Evolutionary conservation across 2,888 invertebrate species (phyloP).

Genomic region (Drosophila diplacantha): DNA sequence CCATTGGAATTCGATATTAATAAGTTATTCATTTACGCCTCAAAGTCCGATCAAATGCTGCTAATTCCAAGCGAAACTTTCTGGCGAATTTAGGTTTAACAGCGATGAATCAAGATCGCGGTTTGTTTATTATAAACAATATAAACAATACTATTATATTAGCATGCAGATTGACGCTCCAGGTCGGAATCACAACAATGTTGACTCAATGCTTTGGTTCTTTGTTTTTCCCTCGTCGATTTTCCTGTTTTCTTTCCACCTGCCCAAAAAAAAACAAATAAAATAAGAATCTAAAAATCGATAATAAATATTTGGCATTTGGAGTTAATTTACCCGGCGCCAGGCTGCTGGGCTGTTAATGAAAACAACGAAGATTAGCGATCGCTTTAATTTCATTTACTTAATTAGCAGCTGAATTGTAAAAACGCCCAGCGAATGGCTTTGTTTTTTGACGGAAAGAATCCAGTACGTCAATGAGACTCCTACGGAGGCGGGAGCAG

Average conservation of each 20-base stretch:
- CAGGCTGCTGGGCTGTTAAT: constrained; percentile 63
- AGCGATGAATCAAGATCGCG: constrained; percentile 57
- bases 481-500: not conserved
- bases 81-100: constrained; percentile 47
- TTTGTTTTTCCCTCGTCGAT: constrained; percentile 39
- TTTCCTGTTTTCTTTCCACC: constrained; percentile 54
- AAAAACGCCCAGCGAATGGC: constrained; percentile 51
- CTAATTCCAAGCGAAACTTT: constrained; percentile 58
- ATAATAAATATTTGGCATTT: constrained; percentile 42
- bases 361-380: constrained; percentile 39
- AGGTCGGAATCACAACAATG: constrained; percentile 39
- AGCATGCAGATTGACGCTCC: constrained; percentile 56
- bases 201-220: constrained; percentile 50
- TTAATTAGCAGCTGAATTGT: constrained; percentile 55
- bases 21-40: constrained; percentile 63
- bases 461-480: constrained; percentile 8
- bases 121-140: constrained; percentile 27
- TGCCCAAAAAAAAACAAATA: constrained; percentile 22
- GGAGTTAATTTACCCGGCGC: constrained; percentile 66
- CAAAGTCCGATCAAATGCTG: constrained; percentile 46
- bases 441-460: constrained; percentile 35
- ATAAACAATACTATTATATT: constrained; percentile 40
- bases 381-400: constrained; percentile 60
- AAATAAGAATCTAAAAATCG: not conserved
- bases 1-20: constrained; percentile 45